Conservation (phyloP, 1,140 invertebrate genomes). For the Solenopsis invicta region DNA sequence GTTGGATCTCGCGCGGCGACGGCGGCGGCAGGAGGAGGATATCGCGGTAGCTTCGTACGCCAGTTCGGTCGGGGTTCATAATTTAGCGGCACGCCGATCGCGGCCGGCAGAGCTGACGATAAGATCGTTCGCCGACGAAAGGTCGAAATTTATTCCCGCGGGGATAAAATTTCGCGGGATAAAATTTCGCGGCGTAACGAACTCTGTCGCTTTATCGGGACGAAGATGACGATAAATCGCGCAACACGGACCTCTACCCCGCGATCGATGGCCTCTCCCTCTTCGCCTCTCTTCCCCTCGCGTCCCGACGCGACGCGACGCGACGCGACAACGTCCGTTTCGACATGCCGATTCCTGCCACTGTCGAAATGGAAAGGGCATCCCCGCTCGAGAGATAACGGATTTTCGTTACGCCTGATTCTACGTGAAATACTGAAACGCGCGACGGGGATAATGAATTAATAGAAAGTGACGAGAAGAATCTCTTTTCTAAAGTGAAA, state of each 20-base stretch:
- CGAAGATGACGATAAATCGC: slow-evolving; percentile 64
- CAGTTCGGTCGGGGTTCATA: slow-evolving; percentile 46
- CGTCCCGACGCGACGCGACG: background rate
- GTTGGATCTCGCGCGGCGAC: background rate
- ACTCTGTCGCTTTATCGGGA: slow-evolving; percentile 62
- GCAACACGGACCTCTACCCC: background rate
- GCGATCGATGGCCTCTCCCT: slow-evolving; percentile 20
- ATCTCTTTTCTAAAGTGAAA: slow-evolving; percentile 25
- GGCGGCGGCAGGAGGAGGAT: background rate
- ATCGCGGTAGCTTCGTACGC: slow-evolving; percentile 48
- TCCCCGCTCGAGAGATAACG: slow-evolving; percentile 34
- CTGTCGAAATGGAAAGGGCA: slow-evolving; percentile 36
- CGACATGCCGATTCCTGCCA: slow-evolving; percentile 49
- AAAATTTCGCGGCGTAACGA: slow-evolving; percentile 65
- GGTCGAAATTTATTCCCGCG: slow-evolving; percentile 62
- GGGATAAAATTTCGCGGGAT: slow-evolving; percentile 61
- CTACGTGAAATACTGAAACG: slow-evolving; percentile 28
- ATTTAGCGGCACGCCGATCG: slow-evolving; percentile 50
- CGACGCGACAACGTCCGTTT: slow-evolving; percentile 54
- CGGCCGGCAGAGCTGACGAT: slow-evolving; percentile 27
- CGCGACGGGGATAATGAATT: slow-evolving; percentile 34
- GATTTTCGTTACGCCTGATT: slow-evolving; percentile 34
- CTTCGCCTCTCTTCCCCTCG: no score
- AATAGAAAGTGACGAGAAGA: slow-evolving; percentile 31
- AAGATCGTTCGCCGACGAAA: slow-evolving; percentile 56